Conservation (phyloP, 2,113 vertebrate species). For the Embiotoca jacksoni region DNA sequence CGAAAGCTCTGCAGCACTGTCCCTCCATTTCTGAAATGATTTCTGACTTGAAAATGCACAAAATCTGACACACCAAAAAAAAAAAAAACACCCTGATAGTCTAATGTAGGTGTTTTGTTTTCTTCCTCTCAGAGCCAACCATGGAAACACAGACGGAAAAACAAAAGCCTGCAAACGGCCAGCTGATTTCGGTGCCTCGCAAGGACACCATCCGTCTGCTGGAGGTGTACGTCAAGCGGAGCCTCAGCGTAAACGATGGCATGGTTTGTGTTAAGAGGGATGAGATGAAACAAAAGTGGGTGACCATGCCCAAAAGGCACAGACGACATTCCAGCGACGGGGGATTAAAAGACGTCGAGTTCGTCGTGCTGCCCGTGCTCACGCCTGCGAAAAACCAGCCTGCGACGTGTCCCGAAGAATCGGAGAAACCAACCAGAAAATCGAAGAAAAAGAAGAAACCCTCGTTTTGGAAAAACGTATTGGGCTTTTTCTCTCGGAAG, state of each 20-base stretch:
- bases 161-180: slow-evolving; percentile 35
- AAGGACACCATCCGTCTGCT: slow-evolving; percentile 83
- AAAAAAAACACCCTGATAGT: not conserved
- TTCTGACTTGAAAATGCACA: not conserved
- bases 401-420: not conserved
- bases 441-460: slow-evolving; percentile 80
- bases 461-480: slow-evolving; percentile 80
- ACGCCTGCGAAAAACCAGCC: not conserved
- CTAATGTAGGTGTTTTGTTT: not conserved
- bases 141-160: slow-evolving; percentile 59
- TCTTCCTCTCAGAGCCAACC: slow-evolving; percentile 10
- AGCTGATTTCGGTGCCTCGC: slow-evolving; percentile 79
- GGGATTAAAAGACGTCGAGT: not conserved
- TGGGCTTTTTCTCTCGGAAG: slow-evolving; percentile 82
- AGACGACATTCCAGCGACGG: slow-evolving; percentile 79
- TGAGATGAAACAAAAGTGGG: slow-evolving; percentile 58
- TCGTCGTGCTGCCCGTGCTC: accelerated
- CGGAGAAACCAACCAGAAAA: slow-evolving; percentile 42
- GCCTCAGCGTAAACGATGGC: slow-evolving; percentile 82
- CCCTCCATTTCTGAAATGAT: not conserved
- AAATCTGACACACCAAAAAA: not conserved
- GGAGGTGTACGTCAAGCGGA: slow-evolving; percentile 84
- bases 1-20: not conserved
- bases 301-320: slow-evolving; percentile 45
- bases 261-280: accelerated